A percentile compares a stretch with the other conserved stretches of the same genome.
These are phyloP conservation scores for Sitobion miscanthi DNA, from an alignment of 1,140 invertebrate genomes.

Conservation along the genomic window DNA sequence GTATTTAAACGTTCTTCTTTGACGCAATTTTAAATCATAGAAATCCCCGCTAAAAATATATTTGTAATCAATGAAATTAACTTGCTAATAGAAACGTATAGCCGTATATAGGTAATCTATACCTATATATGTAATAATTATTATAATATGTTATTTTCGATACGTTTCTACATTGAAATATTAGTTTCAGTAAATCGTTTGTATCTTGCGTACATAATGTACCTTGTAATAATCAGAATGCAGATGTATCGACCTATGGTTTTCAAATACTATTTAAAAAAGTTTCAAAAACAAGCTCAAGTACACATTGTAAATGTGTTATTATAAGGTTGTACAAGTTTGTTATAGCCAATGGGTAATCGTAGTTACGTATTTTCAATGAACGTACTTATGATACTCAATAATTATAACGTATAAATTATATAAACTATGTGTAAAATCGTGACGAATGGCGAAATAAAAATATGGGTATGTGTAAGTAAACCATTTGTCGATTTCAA, in stretches of 20 bases:
- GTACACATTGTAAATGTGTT: neutral
- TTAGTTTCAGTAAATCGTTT: neutral
- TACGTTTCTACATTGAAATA: neutral
- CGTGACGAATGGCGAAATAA: slow-evolving; percentile 12
- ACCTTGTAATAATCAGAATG: neutral
- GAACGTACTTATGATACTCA: neutral
- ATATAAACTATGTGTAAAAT: slow-evolving; percentile 15
- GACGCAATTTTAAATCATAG: neutral
- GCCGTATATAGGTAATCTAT: neutral
- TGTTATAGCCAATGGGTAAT: slow-evolving; percentile 1
- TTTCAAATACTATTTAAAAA: neutral
- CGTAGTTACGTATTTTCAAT: neutral
- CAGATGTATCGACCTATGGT: neutral
- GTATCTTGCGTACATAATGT: neutral
- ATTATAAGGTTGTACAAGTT: neutral
- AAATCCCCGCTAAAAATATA: neutral
- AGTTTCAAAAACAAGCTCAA: neutral
- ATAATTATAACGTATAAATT: slow-evolving; percentile 3
- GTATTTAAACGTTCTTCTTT: neutral
- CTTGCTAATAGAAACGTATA: neutral
- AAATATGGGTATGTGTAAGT: neutral
- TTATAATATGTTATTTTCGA: neutral
- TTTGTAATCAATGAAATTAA: neutral
- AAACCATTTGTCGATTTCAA: neutral
- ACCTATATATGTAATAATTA: neutral